Conservation (phyloP, 2,797 vertebrate genomes). For the Urocyon cinereoargenteus region DNA sequence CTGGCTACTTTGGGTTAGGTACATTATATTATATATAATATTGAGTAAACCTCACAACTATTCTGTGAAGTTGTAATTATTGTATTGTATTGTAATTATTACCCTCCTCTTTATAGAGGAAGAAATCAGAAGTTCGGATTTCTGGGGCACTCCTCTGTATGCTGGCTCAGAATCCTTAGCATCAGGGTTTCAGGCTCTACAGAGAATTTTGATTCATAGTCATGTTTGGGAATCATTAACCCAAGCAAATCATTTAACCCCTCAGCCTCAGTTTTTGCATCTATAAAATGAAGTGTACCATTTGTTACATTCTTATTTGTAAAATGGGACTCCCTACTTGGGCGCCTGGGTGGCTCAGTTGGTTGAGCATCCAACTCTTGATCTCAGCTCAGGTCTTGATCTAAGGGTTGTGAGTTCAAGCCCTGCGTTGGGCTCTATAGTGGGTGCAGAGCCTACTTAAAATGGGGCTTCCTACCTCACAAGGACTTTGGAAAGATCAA, state of each 20-base stretch:
- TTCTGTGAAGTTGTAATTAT: neutral
- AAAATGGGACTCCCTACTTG: neutral
- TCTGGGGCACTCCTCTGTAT: neutral
- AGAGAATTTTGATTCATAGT: slow-evolving; percentile 1
- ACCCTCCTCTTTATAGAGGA: neutral
- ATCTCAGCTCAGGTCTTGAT: neutral
- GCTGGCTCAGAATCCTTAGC: slow-evolving; percentile 10
- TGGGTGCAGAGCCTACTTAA: neutral
- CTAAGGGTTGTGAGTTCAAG: neutral
- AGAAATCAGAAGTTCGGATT: slow-evolving; percentile 22
- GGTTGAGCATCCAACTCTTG: neutral
- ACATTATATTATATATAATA: neutral
- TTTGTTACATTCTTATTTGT: slow-evolving; percentile 7
- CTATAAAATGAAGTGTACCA: slow-evolving; percentile 20
- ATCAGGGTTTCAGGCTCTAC: neutral
- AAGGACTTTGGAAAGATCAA: slow-evolving; percentile 69
- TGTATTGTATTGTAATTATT: neutral
- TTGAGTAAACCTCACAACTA: neutral
- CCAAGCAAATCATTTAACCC: neutral
- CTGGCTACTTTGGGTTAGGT: neutral
- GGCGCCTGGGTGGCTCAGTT: neutral
- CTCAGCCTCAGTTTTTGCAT: slow-evolving; percentile 36
- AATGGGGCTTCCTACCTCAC: neutral
- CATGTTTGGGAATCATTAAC: neutral
- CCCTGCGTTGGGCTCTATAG: neutral